Conservation (phyloP, 2,797 vertebrate species). For the Rhodeus uyekii region DNA sequence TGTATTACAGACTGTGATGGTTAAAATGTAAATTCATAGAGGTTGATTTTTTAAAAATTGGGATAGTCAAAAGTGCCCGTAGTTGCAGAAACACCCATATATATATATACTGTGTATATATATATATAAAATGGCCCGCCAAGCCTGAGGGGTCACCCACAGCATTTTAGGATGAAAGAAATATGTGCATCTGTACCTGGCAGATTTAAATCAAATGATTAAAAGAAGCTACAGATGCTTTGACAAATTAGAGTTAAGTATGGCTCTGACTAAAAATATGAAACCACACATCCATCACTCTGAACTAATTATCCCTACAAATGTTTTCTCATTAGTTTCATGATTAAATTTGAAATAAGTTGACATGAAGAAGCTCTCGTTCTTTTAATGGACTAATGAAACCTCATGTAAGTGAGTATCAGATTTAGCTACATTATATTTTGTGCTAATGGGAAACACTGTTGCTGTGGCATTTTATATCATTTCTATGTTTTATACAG, state of each 20-base stretch:
- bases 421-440: background rate
- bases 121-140: background rate
- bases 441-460: background rate
- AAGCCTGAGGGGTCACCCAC: background rate
- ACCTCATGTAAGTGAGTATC: background rate
- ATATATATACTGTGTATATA: no score
- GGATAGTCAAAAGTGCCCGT: no score
- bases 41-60: no score
- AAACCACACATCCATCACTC: background rate
- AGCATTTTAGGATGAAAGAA: background rate
- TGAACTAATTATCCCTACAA: background rate
- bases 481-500: background rate
- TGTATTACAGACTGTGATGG: no score
- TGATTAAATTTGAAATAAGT: background rate
- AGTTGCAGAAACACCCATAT: no score
- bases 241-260: background rate
- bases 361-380: background rate
- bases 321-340: constrained; percentile 9
- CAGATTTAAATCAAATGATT: background rate
- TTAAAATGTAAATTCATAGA: no score
- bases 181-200: background rate
- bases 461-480: background rate
- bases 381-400: background rate
- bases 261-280: background rate
- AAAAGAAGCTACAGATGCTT: background rate